Evolutionary conservation across 2,888 invertebrate genomes (phyloP).

Genomic region (Drosophila seclusa): DNA sequence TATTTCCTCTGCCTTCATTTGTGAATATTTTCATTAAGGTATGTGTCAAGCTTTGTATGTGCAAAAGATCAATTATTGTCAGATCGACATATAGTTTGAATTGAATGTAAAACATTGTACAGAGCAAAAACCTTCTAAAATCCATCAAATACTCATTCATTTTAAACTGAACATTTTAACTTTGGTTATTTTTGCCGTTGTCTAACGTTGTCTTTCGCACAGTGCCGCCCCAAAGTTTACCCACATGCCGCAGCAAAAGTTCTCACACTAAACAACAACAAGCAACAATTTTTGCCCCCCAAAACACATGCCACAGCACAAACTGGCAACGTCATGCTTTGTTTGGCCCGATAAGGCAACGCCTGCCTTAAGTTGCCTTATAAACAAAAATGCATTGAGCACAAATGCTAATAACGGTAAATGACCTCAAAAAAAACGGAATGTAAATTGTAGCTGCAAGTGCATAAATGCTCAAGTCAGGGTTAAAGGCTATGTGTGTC

Average conservation of each 20-base stretch:
- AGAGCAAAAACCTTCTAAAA: background rate
- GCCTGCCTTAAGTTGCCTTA: constrained; percentile 22
- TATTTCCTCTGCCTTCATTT: background rate
- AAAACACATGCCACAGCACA: constrained; percentile 8
- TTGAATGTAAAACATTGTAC: background rate
- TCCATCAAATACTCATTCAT: background rate
- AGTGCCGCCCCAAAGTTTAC: constrained; percentile 7
- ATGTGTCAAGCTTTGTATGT: background rate
- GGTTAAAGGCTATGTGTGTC: constrained; percentile 18
- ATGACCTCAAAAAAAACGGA: constrained; percentile 55
- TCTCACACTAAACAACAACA: constrained; percentile 38
- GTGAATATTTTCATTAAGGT: background rate
- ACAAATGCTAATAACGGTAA: constrained; percentile 73
- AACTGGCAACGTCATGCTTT: constrained; percentile 62
- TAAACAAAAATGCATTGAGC: constrained; percentile 70
- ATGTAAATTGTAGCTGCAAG: constrained; percentile 29
- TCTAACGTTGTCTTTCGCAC: background rate
- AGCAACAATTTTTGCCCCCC: constrained; percentile 5
- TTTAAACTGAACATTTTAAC: background rate
- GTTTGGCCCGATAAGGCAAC: constrained; percentile 60
- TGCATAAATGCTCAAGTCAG: constrained; percentile 40
- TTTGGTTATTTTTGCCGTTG: background rate
- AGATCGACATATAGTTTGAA: too few relatives aligned
- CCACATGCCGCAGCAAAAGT: constrained; percentile 41
- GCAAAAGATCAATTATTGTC: background rate